Percentiles rank a stretch among this genome's conserved stretches.
Conservation (phyloP, 2,113 vertebrate genomes). For the Engystomops pustulosus region DNA sequence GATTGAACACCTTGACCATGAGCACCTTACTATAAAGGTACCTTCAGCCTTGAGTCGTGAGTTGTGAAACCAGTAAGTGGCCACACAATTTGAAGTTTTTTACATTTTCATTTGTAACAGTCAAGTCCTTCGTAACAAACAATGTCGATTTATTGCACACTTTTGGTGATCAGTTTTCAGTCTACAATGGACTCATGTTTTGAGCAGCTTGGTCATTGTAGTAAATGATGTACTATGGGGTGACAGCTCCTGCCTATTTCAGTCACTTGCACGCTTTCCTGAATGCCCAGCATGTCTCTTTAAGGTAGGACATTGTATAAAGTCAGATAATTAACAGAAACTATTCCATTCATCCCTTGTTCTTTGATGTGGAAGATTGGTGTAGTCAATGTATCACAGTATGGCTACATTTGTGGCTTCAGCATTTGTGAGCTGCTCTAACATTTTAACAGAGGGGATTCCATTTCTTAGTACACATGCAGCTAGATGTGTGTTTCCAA, state of each 20-base stretch:
- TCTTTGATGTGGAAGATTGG: conserved; percentile 27
- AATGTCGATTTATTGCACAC: background rate
- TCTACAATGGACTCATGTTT: background rate
- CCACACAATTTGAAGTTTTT: too few relatives aligned
- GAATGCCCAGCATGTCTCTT: conserved; percentile 10
- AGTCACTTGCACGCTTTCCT: background rate
- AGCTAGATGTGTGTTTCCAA: conserved; percentile 59
- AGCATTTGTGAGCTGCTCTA: conserved; percentile 40
- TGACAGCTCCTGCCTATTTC: conserved; percentile 12
- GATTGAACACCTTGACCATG: background rate
- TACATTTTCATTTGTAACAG: background rate
- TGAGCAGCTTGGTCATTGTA: background rate
- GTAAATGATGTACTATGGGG: background rate
- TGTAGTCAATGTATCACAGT: conserved; percentile 33
- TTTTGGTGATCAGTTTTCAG: background rate
- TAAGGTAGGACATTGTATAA: conserved; percentile 16
- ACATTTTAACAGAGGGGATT: conserved; percentile 59
- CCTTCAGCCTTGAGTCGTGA: background rate
- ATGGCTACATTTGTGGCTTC: conserved; percentile 37
- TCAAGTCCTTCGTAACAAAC: background rate
- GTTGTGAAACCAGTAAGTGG: background rate
- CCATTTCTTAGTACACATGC: conserved; percentile 56
- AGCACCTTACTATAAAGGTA: background rate
- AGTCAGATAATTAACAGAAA: conserved; percentile 23
- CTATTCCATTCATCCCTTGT: conserved; percentile 33